Evolutionary conservation across 2,113 vertebrate species (phyloP).

Genomic region (Scolopax mira): DNA sequence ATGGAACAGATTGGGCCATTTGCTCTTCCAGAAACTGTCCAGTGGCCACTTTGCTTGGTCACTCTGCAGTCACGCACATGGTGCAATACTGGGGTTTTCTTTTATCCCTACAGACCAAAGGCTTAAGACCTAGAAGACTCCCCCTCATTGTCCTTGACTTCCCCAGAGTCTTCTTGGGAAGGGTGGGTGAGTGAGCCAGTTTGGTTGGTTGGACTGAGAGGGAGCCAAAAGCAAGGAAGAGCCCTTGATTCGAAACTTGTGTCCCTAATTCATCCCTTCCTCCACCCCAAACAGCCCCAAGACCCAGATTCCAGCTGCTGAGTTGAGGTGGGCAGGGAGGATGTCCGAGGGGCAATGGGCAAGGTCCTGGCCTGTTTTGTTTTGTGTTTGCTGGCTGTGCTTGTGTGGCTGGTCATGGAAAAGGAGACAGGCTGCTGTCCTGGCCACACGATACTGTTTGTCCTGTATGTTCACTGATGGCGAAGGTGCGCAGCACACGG

Average conservation of each 20-base stretch:
- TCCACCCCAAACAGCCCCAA: background rate
- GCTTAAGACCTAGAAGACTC: background rate
- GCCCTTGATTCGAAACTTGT: background rate
- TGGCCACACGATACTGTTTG: background rate
- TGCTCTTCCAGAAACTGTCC: background rate
- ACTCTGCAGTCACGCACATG: rapidly evolving
- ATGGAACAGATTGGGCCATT: background rate
- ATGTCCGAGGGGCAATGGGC: background rate
- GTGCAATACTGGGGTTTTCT: background rate
- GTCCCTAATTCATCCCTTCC: background rate
- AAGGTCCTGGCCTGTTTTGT: background rate
- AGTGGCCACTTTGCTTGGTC: background rate
- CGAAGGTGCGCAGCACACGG: background rate
- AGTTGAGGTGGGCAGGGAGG: background rate
- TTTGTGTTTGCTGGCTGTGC: background rate
- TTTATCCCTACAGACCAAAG: background rate
- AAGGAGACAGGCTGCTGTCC: background rate
- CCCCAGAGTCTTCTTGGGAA: background rate
- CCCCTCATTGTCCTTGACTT: background rate
- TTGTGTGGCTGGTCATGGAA: background rate
- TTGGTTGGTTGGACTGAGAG: background rate
- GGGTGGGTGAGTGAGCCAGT: no score
- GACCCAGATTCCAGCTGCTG: background rate
- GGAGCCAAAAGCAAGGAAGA: background rate
- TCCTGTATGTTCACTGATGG: background rate